Conservation (phyloP, 1,140 invertebrate genomes). For the Apis dorsata region DNA sequence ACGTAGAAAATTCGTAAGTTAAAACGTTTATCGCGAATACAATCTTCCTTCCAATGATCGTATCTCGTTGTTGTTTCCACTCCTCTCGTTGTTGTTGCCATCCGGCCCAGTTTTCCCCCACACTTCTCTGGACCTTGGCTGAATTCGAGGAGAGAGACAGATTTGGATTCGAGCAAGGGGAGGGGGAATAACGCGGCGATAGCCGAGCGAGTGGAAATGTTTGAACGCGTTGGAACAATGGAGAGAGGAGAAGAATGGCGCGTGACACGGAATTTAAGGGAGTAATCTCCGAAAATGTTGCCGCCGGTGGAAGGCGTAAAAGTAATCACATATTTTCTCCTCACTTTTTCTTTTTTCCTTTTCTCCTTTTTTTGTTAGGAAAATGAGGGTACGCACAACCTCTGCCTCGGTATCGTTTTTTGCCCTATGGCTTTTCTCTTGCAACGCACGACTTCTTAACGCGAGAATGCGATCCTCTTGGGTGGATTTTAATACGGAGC, state of each 20-base stretch:
- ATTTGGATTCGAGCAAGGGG: neutral
- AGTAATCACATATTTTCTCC: slow-evolving; percentile 26
- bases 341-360: neutral
- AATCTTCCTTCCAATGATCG: no score
- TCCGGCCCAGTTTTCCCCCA: neutral
- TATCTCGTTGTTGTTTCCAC: neutral
- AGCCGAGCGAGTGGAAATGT: neutral
- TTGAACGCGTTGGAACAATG: slow-evolving; percentile 13
- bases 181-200: neutral
- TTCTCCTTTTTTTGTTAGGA: slow-evolving; percentile 1
- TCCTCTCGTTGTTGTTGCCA: no score
- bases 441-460: neutral
- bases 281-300: slow-evolving; percentile 22
- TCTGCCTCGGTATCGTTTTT: neutral
- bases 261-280: slow-evolving; percentile 24
- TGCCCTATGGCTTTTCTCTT: neutral
- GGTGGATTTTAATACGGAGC: neutral
- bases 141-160: neutral
- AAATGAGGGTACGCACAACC: neutral
- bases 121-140: neutral
- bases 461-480: neutral
- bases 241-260: slow-evolving; percentile 10
- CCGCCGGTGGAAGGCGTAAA: neutral
- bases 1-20: no score
- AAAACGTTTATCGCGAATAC: neutral